These are phyloP conservation scores for Lottia gigantea DNA, from an alignment of 2,888 invertebrate genomes.

Conservation along the genomic window DNA sequence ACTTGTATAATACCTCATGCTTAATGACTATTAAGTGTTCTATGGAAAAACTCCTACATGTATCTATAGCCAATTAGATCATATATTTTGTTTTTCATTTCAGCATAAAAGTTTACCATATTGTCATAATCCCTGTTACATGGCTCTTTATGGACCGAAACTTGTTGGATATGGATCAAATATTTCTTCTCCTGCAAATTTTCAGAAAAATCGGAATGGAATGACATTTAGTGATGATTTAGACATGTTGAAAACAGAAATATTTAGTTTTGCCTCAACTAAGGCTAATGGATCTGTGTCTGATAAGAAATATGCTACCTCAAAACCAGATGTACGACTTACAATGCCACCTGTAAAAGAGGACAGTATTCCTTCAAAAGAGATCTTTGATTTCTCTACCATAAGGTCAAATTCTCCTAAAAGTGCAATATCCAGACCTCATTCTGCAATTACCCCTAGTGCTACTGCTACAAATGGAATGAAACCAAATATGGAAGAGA, in stretches of 20 bases:
- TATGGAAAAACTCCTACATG: too few relatives aligned
- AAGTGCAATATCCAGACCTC: too few relatives aligned
- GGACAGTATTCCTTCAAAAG: slow-evolving; percentile 9
- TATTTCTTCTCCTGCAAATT: slow-evolving; percentile 57
- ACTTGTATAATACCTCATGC: too few relatives aligned
- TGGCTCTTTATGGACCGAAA: slow-evolving; percentile 84
- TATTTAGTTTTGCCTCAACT: slow-evolving; percentile 21
- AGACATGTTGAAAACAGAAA: slow-evolving; percentile 25
- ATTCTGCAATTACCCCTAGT: too few relatives aligned
- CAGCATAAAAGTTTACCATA: slow-evolving; percentile 86
- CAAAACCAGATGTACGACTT: not conserved
- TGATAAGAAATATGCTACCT: slow-evolving; percentile 1
- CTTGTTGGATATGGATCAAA: slow-evolving; percentile 81
- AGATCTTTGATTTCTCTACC: slow-evolving; percentile 4
- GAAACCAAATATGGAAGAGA: too few relatives aligned
- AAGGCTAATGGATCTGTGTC: not conserved
- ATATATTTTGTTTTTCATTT: slow-evolving; percentile 28
- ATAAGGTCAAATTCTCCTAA: not conserved
- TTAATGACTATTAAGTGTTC: too few relatives aligned
- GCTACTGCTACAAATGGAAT: too few relatives aligned
- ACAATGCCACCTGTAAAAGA: not conserved
- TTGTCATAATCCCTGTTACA: slow-evolving; percentile 87
- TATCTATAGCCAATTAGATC: too few relatives aligned
- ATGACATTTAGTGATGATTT: slow-evolving; percentile 12
- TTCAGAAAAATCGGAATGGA: slow-evolving; percentile 27